These are phyloP conservation scores for Dromas ardeola DNA, from an alignment of 2,113 vertebrate species.

Conservation along the genomic window DNA sequence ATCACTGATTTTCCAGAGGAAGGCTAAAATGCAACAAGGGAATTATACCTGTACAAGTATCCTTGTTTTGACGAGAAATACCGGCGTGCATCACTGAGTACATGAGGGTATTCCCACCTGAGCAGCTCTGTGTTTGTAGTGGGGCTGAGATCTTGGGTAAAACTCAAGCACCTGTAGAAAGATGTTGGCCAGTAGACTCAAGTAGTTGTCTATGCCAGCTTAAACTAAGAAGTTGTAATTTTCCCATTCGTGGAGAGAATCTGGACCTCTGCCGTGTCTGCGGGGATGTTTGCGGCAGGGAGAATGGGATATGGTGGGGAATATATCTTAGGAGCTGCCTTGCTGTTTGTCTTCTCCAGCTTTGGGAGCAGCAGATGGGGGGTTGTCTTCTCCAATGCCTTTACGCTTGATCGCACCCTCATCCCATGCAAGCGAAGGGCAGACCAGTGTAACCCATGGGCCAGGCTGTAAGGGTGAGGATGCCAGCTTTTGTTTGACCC, in stretches of 20 bases:
- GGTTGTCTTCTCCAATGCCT: conserved; percentile 37
- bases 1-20: rapidly evolving
- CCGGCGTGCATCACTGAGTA: not conserved
- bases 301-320: not conserved
- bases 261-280: not conserved
- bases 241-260: not conserved
- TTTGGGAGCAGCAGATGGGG: conserved; percentile 26
- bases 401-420: not conserved
- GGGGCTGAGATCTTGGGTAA: not conserved
- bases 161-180: not conserved
- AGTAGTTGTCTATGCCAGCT: not conserved
- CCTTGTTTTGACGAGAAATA: not conserved
- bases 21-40: not conserved
- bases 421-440: not conserved
- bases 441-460: not conserved
- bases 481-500: conserved; percentile 41
- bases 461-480: not conserved
- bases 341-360: not conserved
- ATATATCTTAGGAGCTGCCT: not conserved
- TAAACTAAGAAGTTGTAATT: not conserved
- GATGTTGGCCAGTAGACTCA: not conserved
- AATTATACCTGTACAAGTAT: not conserved
- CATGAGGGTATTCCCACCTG: not conserved
- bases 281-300: not conserved
- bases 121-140: not conserved